These are phyloP conservation scores for Bombyx huttoni DNA, from an alignment of 2,888 invertebrate species.

Conservation along the genomic window DNA sequence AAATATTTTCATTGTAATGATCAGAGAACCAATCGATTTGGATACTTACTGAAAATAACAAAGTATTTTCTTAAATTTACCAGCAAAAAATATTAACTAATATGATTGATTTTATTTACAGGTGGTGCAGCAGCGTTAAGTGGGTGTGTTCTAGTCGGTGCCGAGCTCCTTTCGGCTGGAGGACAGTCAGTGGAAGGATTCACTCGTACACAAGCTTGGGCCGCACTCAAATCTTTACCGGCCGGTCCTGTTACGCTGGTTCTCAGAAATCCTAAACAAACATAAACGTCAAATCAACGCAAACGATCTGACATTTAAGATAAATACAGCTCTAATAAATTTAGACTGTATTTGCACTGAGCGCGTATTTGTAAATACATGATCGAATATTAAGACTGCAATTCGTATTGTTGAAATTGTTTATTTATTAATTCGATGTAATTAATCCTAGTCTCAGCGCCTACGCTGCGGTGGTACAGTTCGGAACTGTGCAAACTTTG, in stretches of 20 bases:
- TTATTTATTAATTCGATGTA: constrained; percentile 34
- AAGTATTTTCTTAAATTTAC: no score
- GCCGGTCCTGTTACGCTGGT: constrained; percentile 83
- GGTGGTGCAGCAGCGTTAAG: constrained; percentile 93
- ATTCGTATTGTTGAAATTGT: constrained; percentile 30
- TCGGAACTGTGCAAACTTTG: constrained; percentile 14
- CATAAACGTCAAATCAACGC: constrained; percentile 4
- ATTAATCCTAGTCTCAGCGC: constrained; percentile 36
- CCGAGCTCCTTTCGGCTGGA: constrained; percentile 89
- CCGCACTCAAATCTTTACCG: constrained; percentile 89
- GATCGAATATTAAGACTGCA: constrained; percentile 25
- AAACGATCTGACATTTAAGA: not conserved
- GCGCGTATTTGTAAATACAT: not conserved
- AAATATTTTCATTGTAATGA: no score
- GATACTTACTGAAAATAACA: no score
- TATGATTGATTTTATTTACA: constrained; percentile 33
- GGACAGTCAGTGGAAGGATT: constrained; percentile 84
- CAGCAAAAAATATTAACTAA: not conserved
- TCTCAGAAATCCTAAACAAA: constrained; percentile 45
- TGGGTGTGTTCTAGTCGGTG: constrained; percentile 86
- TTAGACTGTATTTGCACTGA: not conserved
- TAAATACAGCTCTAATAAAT: not conserved
- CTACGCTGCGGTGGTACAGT: constrained; percentile 20
- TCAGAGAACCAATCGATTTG: no score
- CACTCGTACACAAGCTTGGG: constrained; percentile 96